Conservation (phyloP, 1,140 invertebrate species). For the Cydia amplana region DNA sequence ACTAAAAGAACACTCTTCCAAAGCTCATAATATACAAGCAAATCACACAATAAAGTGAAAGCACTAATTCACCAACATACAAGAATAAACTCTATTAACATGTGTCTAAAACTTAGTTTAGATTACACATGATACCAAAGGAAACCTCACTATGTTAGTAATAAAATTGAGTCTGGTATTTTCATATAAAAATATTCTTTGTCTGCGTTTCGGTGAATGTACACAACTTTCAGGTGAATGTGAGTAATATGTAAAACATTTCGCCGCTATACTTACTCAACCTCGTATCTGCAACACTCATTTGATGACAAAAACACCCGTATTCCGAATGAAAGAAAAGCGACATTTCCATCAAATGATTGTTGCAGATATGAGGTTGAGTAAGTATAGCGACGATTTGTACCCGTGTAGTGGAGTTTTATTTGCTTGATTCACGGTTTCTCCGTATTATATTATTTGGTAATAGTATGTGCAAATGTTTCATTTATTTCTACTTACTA, state of each 20-base stretch:
- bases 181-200: slow-evolving; percentile 32
- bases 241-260: slow-evolving; percentile 24
- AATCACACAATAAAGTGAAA: slow-evolving; percentile 22
- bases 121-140: neutral
- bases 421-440: neutral
- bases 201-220: slow-evolving; percentile 27
- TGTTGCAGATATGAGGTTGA: no score
- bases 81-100: neutral
- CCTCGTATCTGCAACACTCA: no score
- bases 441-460: neutral
- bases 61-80: neutral
- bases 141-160: slow-evolving; percentile 26
- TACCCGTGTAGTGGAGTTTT: neutral
- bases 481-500: no score
- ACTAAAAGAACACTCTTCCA: neutral
- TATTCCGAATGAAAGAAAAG: no score
- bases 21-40: slow-evolving; percentile 16
- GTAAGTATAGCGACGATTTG: no score
- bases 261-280: no score
- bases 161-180: slow-evolving; percentile 33
- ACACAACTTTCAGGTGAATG: slow-evolving; percentile 26
- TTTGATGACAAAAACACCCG: no score
- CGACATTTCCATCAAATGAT: no score
- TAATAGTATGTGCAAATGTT: neutral
- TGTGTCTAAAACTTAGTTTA: neutral